Conservation (phyloP, 2,113 vertebrate genomes). For the Vulpes lagopus region DNA sequence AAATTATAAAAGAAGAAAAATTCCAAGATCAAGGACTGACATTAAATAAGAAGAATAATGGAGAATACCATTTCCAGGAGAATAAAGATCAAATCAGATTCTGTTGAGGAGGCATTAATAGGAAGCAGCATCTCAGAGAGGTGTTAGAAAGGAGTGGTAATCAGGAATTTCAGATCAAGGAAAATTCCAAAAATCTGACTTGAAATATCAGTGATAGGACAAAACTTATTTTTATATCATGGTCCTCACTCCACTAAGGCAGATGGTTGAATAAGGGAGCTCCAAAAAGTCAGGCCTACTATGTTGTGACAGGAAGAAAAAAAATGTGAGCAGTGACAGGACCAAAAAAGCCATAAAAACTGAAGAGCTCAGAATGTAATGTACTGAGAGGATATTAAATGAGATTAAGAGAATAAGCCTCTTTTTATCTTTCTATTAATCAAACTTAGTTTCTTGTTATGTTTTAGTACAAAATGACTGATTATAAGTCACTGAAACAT, state of each 20-base stretch:
- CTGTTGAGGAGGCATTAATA: not conserved
- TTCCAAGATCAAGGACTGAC: constrained; percentile 26
- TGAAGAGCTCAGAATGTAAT: constrained; percentile 33
- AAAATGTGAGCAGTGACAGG: constrained; percentile 58
- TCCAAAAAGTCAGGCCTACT: constrained; percentile 63
- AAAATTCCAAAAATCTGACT: constrained; percentile 60
- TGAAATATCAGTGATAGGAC: constrained; percentile 45
- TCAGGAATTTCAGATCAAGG: constrained; percentile 65
- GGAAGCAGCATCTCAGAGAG: constrained; percentile 59
- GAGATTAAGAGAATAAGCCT: constrained; percentile 60
- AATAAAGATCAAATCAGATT: constrained; percentile 62
- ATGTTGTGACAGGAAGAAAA: constrained; percentile 62
- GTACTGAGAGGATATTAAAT: constrained; percentile 42
- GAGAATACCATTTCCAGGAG: constrained; percentile 44
- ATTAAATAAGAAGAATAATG: constrained; percentile 53
- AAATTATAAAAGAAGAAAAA: constrained; percentile 62
- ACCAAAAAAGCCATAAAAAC: constrained; percentile 57
- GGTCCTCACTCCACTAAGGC: constrained; percentile 74
- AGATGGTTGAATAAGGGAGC: constrained; percentile 70
- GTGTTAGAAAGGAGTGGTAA: constrained; percentile 47
- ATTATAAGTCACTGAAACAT: constrained; percentile 29
- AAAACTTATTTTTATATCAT: constrained; percentile 66
- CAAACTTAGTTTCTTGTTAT: constrained; percentile 72
- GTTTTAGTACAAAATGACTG: constrained; percentile 66
- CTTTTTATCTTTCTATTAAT: constrained; percentile 55